Evolutionary conservation across 2,113 vertebrate species (phyloP).

Genomic region (Osmerus mordax): DNA sequence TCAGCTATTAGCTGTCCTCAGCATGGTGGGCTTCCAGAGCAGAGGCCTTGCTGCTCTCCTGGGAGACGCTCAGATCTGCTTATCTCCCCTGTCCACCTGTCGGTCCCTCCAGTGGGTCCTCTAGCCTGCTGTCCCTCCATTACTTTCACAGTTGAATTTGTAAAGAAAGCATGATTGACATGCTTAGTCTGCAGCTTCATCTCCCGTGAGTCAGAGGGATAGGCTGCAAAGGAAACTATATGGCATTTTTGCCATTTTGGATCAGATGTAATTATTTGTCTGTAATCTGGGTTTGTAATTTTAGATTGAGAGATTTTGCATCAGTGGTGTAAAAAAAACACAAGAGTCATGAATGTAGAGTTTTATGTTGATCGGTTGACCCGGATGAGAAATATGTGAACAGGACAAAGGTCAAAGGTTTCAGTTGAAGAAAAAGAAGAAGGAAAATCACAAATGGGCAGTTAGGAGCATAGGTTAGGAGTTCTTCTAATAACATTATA

Average conservation of each 20-base stretch:
- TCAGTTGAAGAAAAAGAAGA: no score
- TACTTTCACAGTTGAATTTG: slow-evolving; percentile 8
- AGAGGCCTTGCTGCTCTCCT: slow-evolving; percentile 20
- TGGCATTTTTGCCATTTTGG: slow-evolving; percentile 19
- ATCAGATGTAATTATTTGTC: not conserved
- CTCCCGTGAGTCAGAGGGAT: not conserved
- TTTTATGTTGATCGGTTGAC: no score
- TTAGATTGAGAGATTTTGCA: no score
- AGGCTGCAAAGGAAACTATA: not conserved
- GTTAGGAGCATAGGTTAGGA: no score
- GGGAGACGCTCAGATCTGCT: slow-evolving; percentile 33
- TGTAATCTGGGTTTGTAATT: no score
- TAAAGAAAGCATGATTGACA: slow-evolving; percentile 4
- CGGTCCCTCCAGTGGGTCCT: slow-evolving; percentile 26
- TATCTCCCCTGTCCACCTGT: slow-evolving; percentile 60
- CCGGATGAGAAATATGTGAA: no score
- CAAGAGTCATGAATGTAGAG: no score
- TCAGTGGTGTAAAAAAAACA: no score
- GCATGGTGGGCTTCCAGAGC: slow-evolving; percentile 40
- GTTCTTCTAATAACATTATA: no score
- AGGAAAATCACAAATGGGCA: no score
- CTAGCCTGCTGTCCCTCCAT: slow-evolving; percentile 10
- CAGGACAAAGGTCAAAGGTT: no score
- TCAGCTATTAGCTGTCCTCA: slow-evolving; percentile 57
- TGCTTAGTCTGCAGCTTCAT: not conserved